Percentiles rank a stretch among this genome's conserved stretches.
phyloP scores from a whole-genome alignment of 2,888 invertebrate genomes.

The Cheilosia variabilis region DNA sequence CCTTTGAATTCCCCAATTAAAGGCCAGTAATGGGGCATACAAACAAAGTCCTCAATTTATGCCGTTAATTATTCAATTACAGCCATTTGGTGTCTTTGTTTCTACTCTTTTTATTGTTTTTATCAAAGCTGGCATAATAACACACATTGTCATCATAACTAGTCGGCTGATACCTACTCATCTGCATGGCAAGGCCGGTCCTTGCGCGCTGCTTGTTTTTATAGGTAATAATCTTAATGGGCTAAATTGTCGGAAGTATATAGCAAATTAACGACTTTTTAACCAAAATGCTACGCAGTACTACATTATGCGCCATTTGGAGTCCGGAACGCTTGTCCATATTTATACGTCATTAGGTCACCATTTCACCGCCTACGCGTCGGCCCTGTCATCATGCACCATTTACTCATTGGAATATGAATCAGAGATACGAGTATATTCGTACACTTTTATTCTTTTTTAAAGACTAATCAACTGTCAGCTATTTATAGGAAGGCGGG shows the following conservation, averaged over 20 bases:
- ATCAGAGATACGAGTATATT: slow-evolving; percentile 16
- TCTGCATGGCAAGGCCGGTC: no score
- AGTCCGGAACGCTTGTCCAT: background rate
- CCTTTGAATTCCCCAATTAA: slow-evolving; percentile 46
- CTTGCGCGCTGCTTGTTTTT: slow-evolving; percentile 1
- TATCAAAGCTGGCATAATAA: slow-evolving; percentile 31
- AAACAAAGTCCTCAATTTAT: slow-evolving; percentile 26
- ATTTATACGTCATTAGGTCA: background rate
- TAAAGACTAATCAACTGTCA: slow-evolving; percentile 53
- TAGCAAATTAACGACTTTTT: slow-evolving; percentile 45
- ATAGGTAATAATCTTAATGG: slow-evolving; percentile 53
- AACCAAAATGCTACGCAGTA: slow-evolving; percentile 4
- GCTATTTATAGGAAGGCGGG: slow-evolving; percentile 37
- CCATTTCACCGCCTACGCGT: background rate
- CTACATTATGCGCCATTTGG: background rate
- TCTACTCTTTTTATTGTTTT: background rate
- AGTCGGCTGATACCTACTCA: no score
- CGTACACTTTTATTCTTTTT: slow-evolving; percentile 33
- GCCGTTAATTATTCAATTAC: slow-evolving; percentile 49
- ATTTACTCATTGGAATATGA: slow-evolving; percentile 28
- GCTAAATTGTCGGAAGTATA: slow-evolving; percentile 43
- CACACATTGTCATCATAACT: slow-evolving; percentile 22
- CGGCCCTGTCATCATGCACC: background rate
- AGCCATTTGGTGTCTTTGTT: slow-evolving; percentile 20
- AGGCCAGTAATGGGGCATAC: slow-evolving; percentile 28